A percentile compares a stretch with the other conserved stretches of the same genome.
Evolutionary conservation across 2,888 invertebrate species (phyloP).

Genomic region (Heliconius ethilla): DNA sequence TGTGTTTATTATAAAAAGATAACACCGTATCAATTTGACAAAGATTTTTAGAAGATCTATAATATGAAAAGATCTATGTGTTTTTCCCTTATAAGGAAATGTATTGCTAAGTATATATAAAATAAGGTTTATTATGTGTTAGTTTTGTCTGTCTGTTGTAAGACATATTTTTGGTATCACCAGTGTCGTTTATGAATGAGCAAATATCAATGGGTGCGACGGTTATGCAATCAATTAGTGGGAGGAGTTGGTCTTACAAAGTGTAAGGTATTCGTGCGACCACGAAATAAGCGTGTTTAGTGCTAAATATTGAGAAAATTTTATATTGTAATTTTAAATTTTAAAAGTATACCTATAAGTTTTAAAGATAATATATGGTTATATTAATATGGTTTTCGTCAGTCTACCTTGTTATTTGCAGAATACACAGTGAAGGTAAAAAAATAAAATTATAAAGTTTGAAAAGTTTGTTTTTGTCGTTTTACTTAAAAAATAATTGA

Average conservation of each 20-base stretch:
- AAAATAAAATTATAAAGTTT: too few species aligned
- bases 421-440: too few species aligned
- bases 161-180: conserved; percentile 58
- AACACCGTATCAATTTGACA: conserved; percentile 58
- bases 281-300: conserved; percentile 48
- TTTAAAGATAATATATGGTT: too few species aligned
- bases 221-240: conserved; percentile 79
- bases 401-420: too few species aligned
- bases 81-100: neutral
- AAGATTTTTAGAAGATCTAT: conserved; percentile 29
- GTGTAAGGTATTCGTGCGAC: conserved; percentile 51
- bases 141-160: conserved; percentile 6
- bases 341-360: too few species aligned
- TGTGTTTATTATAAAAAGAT: conserved; percentile 67
- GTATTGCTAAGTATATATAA: neutral
- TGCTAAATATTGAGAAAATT: neutral
- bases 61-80: conserved; percentile 8
- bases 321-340: too few species aligned
- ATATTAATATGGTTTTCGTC: too few species aligned
- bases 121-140: conserved; percentile 4
- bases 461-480: too few species aligned
- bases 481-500: too few species aligned
- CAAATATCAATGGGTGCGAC: conserved; percentile 56
- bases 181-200: conserved; percentile 62
- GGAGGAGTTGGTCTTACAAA: conserved; percentile 61